Evolutionary conservation across 2,113 vertebrate genomes (phyloP).

Genomic region (Sprattus sprattus): DNA sequence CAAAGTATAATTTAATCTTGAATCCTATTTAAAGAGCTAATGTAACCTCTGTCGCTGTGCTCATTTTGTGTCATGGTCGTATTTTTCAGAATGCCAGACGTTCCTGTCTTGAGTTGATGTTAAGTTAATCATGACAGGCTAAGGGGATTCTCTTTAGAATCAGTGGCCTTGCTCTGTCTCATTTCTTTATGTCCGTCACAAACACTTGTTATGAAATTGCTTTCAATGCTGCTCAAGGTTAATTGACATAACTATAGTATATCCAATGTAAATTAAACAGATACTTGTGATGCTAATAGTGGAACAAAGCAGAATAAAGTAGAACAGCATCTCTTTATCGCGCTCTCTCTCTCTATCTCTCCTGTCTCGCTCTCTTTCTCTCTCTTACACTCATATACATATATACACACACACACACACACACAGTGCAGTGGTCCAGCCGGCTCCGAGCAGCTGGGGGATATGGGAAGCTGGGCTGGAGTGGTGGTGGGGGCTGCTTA

Average conservation of each 20-base stretch:
- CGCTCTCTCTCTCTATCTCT: neutral
- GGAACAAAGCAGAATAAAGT: neutral
- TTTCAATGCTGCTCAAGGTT: neutral
- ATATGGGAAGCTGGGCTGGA: conserved; percentile 27
- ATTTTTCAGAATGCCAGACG: neutral
- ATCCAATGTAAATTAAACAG: neutral
- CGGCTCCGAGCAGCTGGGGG: conserved; percentile 57
- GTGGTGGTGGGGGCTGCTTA: conserved; percentile 6
- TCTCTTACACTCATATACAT: neutral
- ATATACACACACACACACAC: conserved; percentile 21
- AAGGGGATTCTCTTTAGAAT: neutral
- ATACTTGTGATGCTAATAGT: neutral
- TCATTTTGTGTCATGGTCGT: neutral
- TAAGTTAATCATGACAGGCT: neutral
- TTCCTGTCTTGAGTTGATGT: neutral
- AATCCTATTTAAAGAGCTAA: neutral
- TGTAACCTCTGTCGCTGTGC: neutral
- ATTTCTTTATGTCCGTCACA: neutral
- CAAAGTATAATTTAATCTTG: neutral
- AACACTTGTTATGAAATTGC: neutral
- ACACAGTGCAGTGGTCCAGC: conserved; percentile 52
- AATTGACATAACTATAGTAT: neutral
- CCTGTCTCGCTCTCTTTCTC: neutral
- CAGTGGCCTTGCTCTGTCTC: neutral
- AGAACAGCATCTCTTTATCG: neutral